A percentile compares a stretch with the other conserved stretches of the same genome.
Conservation (phyloP, 2,888 invertebrate genomes). For the Maniola hyperantus region DNA sequence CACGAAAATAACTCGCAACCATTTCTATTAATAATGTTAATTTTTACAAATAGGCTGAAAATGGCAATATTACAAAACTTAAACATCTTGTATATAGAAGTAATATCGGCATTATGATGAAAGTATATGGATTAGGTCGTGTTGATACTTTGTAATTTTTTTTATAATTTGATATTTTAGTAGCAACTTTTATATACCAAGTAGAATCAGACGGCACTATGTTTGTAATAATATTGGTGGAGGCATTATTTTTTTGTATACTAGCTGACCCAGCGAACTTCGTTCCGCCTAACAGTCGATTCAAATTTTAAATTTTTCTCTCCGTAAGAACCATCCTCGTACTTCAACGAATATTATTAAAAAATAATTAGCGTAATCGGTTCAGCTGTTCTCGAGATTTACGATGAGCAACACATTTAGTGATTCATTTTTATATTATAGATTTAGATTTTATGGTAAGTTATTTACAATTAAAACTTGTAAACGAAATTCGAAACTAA, state of each 20-base stretch:
- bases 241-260: neutral
- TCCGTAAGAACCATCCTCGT: too few relatives aligned
- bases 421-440: too few relatives aligned
- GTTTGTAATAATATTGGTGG: constrained; percentile 40
- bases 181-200: constrained; percentile 54
- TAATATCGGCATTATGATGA: constrained; percentile 23
- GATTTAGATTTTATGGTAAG: neutral
- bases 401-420: too few relatives aligned
- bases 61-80: neutral
- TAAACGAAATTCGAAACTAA: neutral
- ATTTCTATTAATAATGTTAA: neutral
- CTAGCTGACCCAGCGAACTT: too few relatives aligned
- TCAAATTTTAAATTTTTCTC: too few relatives aligned
- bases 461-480: neutral
- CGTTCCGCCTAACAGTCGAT: too few relatives aligned
- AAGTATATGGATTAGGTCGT: constrained; percentile 45
- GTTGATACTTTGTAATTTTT: constrained; percentile 53
- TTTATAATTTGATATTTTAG: constrained; percentile 60
- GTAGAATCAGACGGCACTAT: constrained; percentile 39
- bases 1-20: too few relatives aligned
- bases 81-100: constrained; percentile 25
- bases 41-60: neutral
- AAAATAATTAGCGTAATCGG: too few relatives aligned
- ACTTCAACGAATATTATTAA: too few relatives aligned
- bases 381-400: too few relatives aligned